Percentiles rank a stretch among this genome's conserved stretches.
phyloP scores from a whole-genome alignment of 2,113 vertebrate genomes.

The Syrmaticus mikado region DNA sequence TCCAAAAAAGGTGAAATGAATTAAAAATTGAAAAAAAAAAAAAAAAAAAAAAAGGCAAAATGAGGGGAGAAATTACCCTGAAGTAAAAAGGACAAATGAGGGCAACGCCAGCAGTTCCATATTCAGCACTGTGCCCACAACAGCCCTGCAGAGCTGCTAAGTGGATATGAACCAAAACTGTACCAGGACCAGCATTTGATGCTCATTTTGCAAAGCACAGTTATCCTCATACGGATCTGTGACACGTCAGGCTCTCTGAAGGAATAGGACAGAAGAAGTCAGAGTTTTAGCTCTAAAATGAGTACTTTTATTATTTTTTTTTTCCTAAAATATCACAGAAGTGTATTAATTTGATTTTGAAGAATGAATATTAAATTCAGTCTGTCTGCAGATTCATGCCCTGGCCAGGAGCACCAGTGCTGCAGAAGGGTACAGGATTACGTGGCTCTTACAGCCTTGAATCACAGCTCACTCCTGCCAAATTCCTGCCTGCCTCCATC shows the following conservation, averaged over 20 bases:
- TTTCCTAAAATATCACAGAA: background rate
- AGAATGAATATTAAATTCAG: background rate
- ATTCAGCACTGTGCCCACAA: background rate
- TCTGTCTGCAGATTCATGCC: background rate
- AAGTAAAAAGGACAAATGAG: background rate
- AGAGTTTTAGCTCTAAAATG: background rate
- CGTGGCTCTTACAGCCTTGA: background rate
- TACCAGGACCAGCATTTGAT: background rate
- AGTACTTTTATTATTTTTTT: background rate
- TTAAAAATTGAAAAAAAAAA: background rate
- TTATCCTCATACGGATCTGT: background rate
- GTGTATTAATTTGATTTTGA: background rate
- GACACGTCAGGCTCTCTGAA: background rate
- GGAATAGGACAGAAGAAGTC: background rate
- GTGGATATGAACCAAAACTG: background rate
- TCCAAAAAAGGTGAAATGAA: background rate
- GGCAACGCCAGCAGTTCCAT: background rate
- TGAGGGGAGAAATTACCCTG: background rate
- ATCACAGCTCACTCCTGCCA: background rate
- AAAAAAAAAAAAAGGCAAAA: background rate
- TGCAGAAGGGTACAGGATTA: background rate
- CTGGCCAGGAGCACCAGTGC: background rate
- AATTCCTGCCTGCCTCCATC: background rate
- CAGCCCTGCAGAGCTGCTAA: background rate
- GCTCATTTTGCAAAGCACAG: background rate